These are phyloP conservation scores for Clivina fossor DNA, from an alignment of 2,888 invertebrate species.

Conservation along the genomic window DNA sequence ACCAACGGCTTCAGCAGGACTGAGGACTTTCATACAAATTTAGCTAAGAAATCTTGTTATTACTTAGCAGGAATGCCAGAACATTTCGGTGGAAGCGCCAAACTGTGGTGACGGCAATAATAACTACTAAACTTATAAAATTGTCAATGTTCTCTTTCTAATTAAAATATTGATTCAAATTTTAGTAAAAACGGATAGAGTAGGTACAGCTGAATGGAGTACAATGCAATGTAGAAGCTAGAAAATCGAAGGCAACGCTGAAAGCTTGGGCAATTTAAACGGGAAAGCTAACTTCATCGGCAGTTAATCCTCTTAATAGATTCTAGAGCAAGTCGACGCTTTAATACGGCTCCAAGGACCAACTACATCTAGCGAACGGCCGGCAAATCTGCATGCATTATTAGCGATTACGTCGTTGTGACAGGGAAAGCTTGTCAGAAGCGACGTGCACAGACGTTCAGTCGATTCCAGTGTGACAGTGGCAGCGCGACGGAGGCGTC, in stretches of 20 bases:
- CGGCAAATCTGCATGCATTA: slow-evolving; percentile 19
- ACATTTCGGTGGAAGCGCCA: no score
- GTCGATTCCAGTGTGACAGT: slow-evolving; percentile 2
- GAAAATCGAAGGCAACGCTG: slow-evolving; percentile 21
- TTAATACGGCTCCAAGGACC: slow-evolving; percentile 34
- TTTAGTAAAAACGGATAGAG: no score
- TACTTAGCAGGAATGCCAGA: no score
- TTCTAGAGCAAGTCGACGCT: slow-evolving; percentile 53
- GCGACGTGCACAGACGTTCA: not conserved
- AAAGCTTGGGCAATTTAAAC: slow-evolving; percentile 36
- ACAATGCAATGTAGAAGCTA: not conserved
- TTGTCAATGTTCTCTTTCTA: no score
- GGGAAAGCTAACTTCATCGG: slow-evolving; percentile 52
- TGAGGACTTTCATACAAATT: no score
- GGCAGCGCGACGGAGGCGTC: slow-evolving; percentile 11
- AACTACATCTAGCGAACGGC: not conserved
- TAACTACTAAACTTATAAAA: no score
- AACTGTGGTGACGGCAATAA: not conserved
- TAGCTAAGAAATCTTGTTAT: no score
- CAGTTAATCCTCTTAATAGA: slow-evolving; percentile 57
- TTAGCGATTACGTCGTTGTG: slow-evolving; percentile 14
- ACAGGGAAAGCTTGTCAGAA: not conserved
- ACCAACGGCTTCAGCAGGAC: slow-evolving; percentile 35
- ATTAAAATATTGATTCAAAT: no score
- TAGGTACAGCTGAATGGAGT: no score